Evolutionary conservation across 2,797 vertebrate genomes (phyloP).

Genomic region (Oryzias sinensis): DNA sequence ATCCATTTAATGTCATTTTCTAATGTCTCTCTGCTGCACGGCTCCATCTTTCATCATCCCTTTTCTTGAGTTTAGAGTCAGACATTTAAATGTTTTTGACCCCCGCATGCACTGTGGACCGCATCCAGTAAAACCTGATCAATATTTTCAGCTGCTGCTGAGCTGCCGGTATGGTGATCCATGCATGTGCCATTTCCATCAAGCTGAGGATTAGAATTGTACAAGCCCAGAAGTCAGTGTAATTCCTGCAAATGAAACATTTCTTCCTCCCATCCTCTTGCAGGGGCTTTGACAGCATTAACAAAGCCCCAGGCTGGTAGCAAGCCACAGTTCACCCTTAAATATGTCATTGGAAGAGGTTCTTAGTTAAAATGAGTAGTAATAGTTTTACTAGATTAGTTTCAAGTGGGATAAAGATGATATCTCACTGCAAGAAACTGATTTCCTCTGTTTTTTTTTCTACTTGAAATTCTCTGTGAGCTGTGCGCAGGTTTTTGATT

Average conservation of each 20-base stretch:
- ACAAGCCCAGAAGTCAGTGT: conserved; percentile 1
- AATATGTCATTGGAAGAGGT: neutral
- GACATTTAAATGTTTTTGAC: conserved; percentile 6
- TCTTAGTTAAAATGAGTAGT: too few relatives aligned
- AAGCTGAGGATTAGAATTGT: conserved; percentile 14
- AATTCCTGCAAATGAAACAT: conserved; percentile 3
- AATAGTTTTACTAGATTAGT: neutral
- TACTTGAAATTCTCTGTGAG: too few relatives aligned
- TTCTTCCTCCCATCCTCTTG: neutral
- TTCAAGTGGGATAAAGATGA: neutral
- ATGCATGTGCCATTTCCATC: neutral
- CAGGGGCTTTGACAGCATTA: conserved; percentile 14
- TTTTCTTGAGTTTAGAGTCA: neutral
- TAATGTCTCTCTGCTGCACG: too few relatives aligned
- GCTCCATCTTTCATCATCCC: too few relatives aligned
- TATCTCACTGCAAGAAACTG: neutral
- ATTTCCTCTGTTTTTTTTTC: neutral
- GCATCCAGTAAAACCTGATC: neutral
- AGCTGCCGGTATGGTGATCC: neutral
- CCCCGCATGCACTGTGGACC: neutral
- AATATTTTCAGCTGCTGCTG: neutral
- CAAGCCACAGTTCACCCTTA: neutral
- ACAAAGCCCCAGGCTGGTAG: conserved; percentile 2
- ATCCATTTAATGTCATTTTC: too few relatives aligned
- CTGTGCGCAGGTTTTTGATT: too few relatives aligned